A percentile compares a stretch with the other conserved stretches of the same genome.
These are phyloP conservation scores for Cryptus armator DNA, from an alignment of 2,888 invertebrate species.

Conservation along the genomic window DNA sequence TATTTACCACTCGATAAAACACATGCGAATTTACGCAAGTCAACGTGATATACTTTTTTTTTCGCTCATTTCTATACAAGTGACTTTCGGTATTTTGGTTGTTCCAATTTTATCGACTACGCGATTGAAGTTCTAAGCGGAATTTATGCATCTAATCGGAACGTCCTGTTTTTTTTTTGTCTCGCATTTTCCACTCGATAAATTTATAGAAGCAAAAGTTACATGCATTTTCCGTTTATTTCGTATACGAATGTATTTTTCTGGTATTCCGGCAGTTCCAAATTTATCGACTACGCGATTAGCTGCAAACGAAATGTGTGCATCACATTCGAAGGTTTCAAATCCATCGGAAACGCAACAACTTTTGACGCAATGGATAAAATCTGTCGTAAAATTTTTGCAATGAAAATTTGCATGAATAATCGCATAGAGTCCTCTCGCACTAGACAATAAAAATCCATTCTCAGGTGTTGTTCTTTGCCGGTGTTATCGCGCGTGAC, in stretches of 20 bases:
- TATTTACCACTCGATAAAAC: not conserved
- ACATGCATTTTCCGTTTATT: not conserved
- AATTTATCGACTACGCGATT: constrained; percentile 12
- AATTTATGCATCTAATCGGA: not conserved
- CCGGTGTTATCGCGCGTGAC: not conserved
- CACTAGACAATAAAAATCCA: not conserved
- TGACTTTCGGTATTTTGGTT: not conserved
- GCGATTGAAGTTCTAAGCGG: not conserved
- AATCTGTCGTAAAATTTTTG: not conserved
- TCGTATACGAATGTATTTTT: not conserved
- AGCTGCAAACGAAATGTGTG: not conserved
- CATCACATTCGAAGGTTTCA: not conserved
- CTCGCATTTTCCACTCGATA: not conserved
- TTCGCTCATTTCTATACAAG: not conserved
- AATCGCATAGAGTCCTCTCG: not conserved
- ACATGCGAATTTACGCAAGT: not conserved
- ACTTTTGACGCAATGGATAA: not conserved
- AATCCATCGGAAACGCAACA: not conserved
- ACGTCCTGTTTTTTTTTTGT: not conserved
- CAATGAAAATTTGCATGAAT: not conserved
- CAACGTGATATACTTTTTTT: not conserved
- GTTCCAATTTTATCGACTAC: not conserved
- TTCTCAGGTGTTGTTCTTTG: not conserved
- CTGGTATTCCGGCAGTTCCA: not conserved
- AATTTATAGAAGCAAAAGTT: not conserved